Conservation (phyloP, 2,113 vertebrate genomes). For the Calonectris borealis region DNA sequence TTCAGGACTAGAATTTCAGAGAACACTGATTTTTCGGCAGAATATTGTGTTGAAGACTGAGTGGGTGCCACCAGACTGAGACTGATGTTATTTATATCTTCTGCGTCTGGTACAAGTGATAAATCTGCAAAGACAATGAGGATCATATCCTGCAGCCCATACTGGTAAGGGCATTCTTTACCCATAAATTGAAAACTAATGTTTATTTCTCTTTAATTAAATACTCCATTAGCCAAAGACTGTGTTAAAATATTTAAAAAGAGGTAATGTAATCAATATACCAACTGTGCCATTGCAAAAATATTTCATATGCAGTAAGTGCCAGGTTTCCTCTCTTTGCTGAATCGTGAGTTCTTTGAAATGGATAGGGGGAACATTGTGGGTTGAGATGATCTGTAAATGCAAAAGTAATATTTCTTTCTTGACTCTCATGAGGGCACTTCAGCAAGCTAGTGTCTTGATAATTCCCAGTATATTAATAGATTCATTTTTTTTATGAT, state of each 20-base stretch:
- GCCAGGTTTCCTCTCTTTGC: not conserved
- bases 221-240: not conserved
- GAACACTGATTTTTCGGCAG: conserved; percentile 3
- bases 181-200: not conserved
- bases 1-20: not conserved
- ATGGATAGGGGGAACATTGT: not conserved
- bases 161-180: not conserved
- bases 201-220: conserved; percentile 47
- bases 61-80: not conserved
- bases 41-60: not conserved
- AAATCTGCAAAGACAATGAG: conserved; percentile 11
- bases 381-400: not conserved
- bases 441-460: not conserved
- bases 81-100: conserved; percentile 37
- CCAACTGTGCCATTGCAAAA: not conserved
- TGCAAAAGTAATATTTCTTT: not conserved
- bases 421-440: not conserved
- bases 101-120: not conserved
- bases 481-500: not conserved
- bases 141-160: not conserved
- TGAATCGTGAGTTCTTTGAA: not conserved
- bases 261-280: not conserved
- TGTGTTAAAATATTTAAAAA: conserved; percentile 21
- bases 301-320: not conserved
- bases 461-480: not conserved